phyloP scores from a whole-genome alignment of 2,113 vertebrate species.

The Gymnarchus niloticus region DNA sequence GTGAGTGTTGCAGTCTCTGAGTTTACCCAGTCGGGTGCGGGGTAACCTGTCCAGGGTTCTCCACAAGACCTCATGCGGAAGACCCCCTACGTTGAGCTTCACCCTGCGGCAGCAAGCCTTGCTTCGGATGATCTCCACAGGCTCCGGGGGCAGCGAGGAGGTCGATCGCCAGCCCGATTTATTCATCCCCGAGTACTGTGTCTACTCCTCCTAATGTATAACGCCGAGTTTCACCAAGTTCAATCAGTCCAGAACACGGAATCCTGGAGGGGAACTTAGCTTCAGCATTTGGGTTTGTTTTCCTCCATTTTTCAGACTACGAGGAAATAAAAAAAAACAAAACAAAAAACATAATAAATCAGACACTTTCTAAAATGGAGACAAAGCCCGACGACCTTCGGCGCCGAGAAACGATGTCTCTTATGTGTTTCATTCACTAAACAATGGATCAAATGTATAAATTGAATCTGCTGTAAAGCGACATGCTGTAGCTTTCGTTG shows the following conservation, averaged over 20 bases:
- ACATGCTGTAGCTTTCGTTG: conserved; percentile 12
- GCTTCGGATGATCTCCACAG: conserved; percentile 87
- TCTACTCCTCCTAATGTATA: conserved; percentile 52
- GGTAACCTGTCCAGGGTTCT: conserved; percentile 92
- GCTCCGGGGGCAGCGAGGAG: conserved; percentile 86
- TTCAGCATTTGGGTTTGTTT: conserved; percentile 58
- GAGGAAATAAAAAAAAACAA: conserved; percentile 36
- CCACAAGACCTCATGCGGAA: conserved; percentile 96
- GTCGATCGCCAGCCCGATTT: conserved; percentile 86
- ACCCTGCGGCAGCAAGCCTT: conserved; percentile 91
- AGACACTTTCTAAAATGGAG: conserved; percentile 37
- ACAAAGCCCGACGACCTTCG: conserved; percentile 37
- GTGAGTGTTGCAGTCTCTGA: conserved; percentile 89
- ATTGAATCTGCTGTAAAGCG: conserved; percentile 40
- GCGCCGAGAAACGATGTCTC: conserved; percentile 32
- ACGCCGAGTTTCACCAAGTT: conserved; percentile 31
- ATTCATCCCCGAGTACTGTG: conserved; percentile 81
- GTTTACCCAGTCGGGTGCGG: conserved; percentile 86
- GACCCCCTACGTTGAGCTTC: conserved; percentile 90
- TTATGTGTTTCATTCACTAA: conserved; percentile 38
- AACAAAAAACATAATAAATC: conserved; percentile 4
- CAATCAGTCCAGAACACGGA: conserved; percentile 41
- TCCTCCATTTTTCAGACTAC: conserved; percentile 74
- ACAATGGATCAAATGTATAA: conserved; percentile 25
- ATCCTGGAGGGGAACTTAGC: conserved; percentile 37